A percentile compares a stretch with the other conserved stretches of the same genome.
Conservation (phyloP, 2,797 vertebrate species). For the Amblyopsis hoosieri region DNA sequence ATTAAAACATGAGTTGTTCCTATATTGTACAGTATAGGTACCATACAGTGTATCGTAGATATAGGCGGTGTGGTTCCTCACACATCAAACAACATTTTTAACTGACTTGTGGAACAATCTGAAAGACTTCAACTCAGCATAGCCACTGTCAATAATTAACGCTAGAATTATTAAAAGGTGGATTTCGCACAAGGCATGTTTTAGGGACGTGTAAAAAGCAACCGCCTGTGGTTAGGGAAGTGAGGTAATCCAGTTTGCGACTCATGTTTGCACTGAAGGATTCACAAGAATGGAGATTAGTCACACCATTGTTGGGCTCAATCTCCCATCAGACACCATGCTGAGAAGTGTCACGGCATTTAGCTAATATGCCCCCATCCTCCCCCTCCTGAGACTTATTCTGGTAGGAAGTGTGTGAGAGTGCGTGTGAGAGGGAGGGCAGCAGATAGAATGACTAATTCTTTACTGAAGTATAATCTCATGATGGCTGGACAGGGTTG, state of each 20-base stretch:
- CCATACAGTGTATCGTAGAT: too few species aligned
- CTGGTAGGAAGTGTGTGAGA: not conserved
- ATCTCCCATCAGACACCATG: constrained; percentile 68
- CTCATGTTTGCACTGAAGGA: constrained; percentile 58
- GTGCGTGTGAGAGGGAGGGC: not conserved
- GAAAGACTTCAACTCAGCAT: too few species aligned
- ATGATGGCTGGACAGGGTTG: constrained; percentile 50
- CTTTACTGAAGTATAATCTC: constrained; percentile 58
- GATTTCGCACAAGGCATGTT: constrained; percentile 19
- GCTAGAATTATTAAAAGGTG: constrained; percentile 35
- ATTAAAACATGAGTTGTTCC: too few species aligned
- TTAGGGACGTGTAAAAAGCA: constrained; percentile 16
- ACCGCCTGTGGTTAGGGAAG: constrained; percentile 22
- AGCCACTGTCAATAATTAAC: constrained; percentile 21
- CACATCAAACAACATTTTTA: too few species aligned
- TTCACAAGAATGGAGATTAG: constrained; percentile 65
- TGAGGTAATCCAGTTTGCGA: constrained; percentile 56
- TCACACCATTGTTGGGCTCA: constrained; percentile 67
- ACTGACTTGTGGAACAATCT: too few species aligned
- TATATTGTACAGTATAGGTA: too few species aligned
- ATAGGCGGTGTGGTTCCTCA: too few species aligned
- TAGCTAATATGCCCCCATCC: constrained; percentile 52
- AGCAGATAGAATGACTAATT: constrained; percentile 48
- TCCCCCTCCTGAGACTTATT: constrained; percentile 4
- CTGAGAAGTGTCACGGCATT: constrained; percentile 73